Percentiles rank a stretch among this genome's conserved stretches.
Evolutionary conservation across 92 coral and sea anemone genomes (phyloP).

Genomic region (Anthopleura xanthogrammica): DNA sequence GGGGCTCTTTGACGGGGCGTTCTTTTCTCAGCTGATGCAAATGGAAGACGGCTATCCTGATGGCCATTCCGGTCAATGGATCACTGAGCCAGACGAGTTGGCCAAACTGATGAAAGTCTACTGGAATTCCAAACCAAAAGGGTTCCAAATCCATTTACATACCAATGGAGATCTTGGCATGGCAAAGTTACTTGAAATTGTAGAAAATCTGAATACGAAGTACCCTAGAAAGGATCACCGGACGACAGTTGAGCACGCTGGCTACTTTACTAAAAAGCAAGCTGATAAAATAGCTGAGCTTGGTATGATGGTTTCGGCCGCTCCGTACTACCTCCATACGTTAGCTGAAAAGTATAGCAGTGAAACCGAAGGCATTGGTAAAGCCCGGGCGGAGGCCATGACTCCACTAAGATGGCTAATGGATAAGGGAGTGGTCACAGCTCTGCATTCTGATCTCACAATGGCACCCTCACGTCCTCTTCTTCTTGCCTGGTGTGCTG

Average conservation of each 20-base stretch:
- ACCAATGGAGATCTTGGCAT: constrained; percentile 54
- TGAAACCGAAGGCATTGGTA: constrained; percentile 21
- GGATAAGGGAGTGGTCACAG: constrained; percentile 38
- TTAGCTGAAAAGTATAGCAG: constrained; percentile 42
- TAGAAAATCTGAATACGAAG: constrained; percentile 24
- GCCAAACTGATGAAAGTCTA: constrained; percentile 28
- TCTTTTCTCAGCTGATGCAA: constrained; percentile 42
- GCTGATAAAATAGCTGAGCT: constrained; percentile 43
- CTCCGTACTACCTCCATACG: constrained; percentile 48
- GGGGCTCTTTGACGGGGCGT: constrained; percentile 34
- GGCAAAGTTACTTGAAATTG: constrained; percentile 23
- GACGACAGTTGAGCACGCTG: constrained; percentile 48
- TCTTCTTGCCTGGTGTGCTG: constrained; percentile 49
- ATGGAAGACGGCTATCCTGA: constrained; percentile 42
- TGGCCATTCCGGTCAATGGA: constrained; percentile 39
- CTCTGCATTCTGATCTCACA: constrained; percentile 53
- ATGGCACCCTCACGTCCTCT: constrained; percentile 52
- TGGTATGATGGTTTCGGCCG: constrained; percentile 40
- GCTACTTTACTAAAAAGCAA: constrained; percentile 49
- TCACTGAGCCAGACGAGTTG: constrained; percentile 24
- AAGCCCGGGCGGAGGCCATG: constrained; percentile 35
- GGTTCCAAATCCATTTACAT: constrained; percentile 44
- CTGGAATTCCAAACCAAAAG: constrained; percentile 31
- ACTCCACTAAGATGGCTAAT: constrained; percentile 43
- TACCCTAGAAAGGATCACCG: constrained; percentile 33